phyloP scores from a whole-genome alignment of 1,140 invertebrate genomes.

The Micrasema longulum region DNA sequence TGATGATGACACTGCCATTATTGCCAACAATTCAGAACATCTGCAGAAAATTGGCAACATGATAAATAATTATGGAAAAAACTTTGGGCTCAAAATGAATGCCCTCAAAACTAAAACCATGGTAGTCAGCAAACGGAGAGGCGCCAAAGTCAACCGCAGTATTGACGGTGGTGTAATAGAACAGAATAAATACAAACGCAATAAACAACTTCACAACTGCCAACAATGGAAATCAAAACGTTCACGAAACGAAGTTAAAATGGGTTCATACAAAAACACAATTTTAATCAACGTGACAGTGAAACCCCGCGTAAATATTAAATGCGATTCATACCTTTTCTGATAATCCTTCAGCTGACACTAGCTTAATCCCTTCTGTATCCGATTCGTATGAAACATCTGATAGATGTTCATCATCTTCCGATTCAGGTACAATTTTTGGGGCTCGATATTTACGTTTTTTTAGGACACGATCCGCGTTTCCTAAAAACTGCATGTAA shows the following conservation, averaged over 20 bases:
- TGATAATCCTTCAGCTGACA: conserved; percentile 60
- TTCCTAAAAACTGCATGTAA: conserved; percentile 64
- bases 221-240: neutral
- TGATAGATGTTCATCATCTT: conserved; percentile 64
- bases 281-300: too few relatives aligned
- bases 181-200: too few relatives aligned
- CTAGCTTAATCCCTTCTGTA: conserved; percentile 58
- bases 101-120: too few relatives aligned
- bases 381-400: conserved; percentile 58
- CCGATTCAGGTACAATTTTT: conserved; percentile 61
- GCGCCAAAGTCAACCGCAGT: too few relatives aligned
- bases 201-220: too few relatives aligned
- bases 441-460: conserved; percentile 57
- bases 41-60: too few relatives aligned
- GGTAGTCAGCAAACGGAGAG: too few relatives aligned
- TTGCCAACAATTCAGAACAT: too few relatives aligned
- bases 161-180: too few relatives aligned
- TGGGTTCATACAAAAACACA: neutral
- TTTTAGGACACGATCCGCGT: conserved; percentile 59
- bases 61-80: too few relatives aligned
- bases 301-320: neutral
- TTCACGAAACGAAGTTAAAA: neutral
- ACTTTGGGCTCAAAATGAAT: too few relatives aligned
- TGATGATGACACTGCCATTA: too few relatives aligned
- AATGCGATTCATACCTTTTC: conserved; percentile 58